Evolutionary conservation across 2,888 invertebrate genomes (phyloP).

Genomic region (Automeris io): DNA sequence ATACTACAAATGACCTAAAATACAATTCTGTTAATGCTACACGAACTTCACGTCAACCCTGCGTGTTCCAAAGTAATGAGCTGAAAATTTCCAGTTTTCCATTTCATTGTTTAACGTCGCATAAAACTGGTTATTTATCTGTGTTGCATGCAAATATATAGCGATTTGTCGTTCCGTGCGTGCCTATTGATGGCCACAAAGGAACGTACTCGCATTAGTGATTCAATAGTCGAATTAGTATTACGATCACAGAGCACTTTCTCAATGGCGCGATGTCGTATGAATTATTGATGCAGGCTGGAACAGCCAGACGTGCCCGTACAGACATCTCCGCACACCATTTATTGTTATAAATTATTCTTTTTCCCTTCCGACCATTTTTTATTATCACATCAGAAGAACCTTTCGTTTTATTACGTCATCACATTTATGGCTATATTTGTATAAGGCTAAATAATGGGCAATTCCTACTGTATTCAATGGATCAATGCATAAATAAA

Average conservation of each 20-base stretch:
- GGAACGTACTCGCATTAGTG: slow-evolving; percentile 53
- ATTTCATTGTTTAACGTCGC: not conserved
- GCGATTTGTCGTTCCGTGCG: slow-evolving; percentile 14
- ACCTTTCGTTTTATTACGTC: slow-evolving; percentile 31
- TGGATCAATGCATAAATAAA: too few relatives aligned
- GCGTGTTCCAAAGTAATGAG: too few relatives aligned
- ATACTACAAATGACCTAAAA: too few relatives aligned
- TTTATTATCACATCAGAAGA: slow-evolving; percentile 41
- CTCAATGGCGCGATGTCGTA: slow-evolving; percentile 69
- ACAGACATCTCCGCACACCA: slow-evolving; percentile 39
- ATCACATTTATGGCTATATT: slow-evolving; percentile 32
- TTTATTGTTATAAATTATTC: slow-evolving; percentile 61
- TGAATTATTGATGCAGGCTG: slow-evolving; percentile 66
- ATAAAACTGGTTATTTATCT: slow-evolving; percentile 6
- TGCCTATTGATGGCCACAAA: slow-evolving; percentile 24
- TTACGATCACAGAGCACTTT: slow-evolving; percentile 72
- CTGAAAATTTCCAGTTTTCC: too few relatives aligned
- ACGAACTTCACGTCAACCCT: too few relatives aligned
- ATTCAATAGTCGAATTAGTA: slow-evolving; percentile 65
- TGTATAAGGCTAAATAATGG: too few relatives aligned
- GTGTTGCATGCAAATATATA: slow-evolving; percentile 13
- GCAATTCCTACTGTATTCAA: too few relatives aligned
- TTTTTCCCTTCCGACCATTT: slow-evolving; percentile 34
- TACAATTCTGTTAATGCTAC: too few relatives aligned
- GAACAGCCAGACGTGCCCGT: slow-evolving; percentile 36